A percentile compares a stretch with the other conserved stretches of the same genome.
phyloP scores from a whole-genome alignment of 2,113 vertebrate genomes.

The Microtus montanus region DNA sequence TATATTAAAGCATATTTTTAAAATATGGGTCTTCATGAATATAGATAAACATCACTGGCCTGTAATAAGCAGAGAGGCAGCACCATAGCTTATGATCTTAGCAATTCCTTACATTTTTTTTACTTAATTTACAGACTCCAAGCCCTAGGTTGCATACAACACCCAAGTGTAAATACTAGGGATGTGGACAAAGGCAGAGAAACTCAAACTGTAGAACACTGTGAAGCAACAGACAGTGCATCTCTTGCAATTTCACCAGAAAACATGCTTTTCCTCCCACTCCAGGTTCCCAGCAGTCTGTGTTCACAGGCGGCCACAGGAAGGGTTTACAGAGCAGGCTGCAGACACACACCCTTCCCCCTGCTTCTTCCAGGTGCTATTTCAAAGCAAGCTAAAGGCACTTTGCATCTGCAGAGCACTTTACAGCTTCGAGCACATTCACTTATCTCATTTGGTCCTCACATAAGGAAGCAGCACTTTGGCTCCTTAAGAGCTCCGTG shows the following conservation, averaged over 20 bases:
- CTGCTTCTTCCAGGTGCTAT: background rate
- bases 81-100: background rate
- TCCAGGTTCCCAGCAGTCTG: background rate
- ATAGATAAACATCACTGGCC: background rate
- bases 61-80: background rate
- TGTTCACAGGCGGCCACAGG: background rate
- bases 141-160: conserved; percentile 36
- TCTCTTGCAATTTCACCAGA: conserved; percentile 40
- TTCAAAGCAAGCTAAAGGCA: background rate
- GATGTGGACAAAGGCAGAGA: background rate
- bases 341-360: background rate
- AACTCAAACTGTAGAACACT: conserved; percentile 21
- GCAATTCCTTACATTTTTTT: background rate
- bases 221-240: background rate
- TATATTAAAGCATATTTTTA: background rate
- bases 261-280: background rate
- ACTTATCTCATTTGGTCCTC: background rate
- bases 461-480: background rate
- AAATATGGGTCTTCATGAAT: background rate
- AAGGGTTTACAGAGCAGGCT: background rate
- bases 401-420: background rate
- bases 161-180: conserved; percentile 45
- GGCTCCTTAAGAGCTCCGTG: conserved; percentile 1
- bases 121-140: background rate
- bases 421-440: background rate